Evolutionary conservation across 2,113 vertebrate species (phyloP).

Genomic region (Brienomyrus brachyistius): DNA sequence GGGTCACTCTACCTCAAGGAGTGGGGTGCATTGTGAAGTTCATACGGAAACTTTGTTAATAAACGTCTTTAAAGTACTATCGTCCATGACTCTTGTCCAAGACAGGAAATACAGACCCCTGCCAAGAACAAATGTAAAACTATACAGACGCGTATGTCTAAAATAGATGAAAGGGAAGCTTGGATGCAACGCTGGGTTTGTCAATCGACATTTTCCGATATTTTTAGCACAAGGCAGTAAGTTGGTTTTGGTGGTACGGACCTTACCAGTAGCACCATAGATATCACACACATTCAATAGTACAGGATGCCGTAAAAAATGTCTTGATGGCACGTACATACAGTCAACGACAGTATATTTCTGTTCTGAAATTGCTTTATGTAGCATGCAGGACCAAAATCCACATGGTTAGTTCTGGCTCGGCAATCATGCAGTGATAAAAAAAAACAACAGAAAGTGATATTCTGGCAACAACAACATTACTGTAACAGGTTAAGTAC

Average conservation of each 20-base stretch:
- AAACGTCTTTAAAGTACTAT: constrained; percentile 11
- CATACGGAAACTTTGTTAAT: constrained; percentile 9
- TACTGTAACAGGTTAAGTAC: constrained; percentile 6
- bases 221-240: constrained; percentile 42
- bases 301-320: not conserved
- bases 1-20: not conserved
- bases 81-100: constrained; percentile 37
- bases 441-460: not conserved
- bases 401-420: not conserved
- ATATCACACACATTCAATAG: not conserved
- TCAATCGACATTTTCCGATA: constrained; percentile 29
- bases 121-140: constrained; percentile 48
- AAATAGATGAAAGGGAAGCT: constrained; percentile 50
- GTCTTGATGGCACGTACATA: not conserved
- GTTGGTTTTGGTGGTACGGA: not conserved
- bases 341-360: not conserved
- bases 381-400: not conserved
- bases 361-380: not conserved
- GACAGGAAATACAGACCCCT: constrained; percentile 36
- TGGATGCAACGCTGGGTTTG: constrained; percentile 42
- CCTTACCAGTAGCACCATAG: not conserved
- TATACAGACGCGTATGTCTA: constrained; percentile 50
- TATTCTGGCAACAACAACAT: not conserved
- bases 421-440: not conserved
- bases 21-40: not conserved